Evolutionary conservation across 2,888 invertebrate genomes (phyloP).

Genomic region (Eupsilia transversa): DNA sequence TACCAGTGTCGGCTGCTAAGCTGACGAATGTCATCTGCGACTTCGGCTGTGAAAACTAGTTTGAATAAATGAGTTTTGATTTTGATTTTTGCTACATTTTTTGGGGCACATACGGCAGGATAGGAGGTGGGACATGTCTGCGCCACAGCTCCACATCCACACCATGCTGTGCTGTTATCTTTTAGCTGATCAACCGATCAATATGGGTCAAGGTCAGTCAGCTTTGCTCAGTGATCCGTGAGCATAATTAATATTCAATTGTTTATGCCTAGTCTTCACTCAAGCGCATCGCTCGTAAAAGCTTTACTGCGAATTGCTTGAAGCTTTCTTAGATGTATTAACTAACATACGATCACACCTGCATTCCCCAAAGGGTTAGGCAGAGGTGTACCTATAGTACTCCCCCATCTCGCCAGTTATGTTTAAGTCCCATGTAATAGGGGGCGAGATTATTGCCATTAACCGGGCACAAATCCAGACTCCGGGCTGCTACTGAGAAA

Average conservation of each 20-base stretch:
- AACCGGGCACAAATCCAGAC: background rate
- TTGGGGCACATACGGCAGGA: too few relatives aligned
- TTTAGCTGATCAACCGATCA: background rate
- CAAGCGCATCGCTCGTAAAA: background rate
- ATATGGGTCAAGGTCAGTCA: slow-evolving; percentile 19
- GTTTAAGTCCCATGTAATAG: background rate
- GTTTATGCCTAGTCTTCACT: background rate
- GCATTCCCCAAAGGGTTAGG: background rate
- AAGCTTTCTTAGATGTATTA: background rate
- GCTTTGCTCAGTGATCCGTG: slow-evolving; percentile 1
- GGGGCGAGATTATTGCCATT: background rate
- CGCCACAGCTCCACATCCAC: too few relatives aligned
- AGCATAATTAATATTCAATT: slow-evolving; percentile 11
- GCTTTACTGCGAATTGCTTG: background rate
- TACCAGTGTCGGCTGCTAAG: too few relatives aligned
- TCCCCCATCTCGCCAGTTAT: background rate
- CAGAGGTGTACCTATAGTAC: too few relatives aligned
- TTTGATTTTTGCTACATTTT: too few relatives aligned
- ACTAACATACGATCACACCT: background rate
- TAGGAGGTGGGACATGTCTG: background rate
- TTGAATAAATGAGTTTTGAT: too few relatives aligned
- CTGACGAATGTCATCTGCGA: too few relatives aligned
- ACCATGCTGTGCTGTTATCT: background rate
- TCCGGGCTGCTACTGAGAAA: too few relatives aligned
- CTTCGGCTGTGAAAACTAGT: too few relatives aligned